Evolutionary conservation across 2,113 vertebrate genomes (phyloP).

Genomic region (Papio anubis): DNA sequence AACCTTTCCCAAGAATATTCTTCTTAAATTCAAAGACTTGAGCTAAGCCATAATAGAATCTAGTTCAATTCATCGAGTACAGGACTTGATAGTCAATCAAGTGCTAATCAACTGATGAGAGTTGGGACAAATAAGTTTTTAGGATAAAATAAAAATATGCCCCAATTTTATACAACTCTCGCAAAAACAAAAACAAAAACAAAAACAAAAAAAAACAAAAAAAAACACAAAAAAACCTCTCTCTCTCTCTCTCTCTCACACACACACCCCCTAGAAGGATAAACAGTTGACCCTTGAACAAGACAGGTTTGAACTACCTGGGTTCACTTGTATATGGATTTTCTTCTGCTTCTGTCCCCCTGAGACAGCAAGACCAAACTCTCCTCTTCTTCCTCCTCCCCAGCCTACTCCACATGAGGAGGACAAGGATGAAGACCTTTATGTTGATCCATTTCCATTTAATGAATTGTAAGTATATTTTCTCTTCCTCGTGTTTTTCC

Average conservation of each 20-base stretch:
- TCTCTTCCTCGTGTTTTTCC: neutral
- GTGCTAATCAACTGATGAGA: neutral
- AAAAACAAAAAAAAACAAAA: neutral
- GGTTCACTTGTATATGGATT: neutral
- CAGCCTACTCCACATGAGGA: neutral
- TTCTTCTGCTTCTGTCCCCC: neutral
- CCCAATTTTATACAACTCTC: neutral
- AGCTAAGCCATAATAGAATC: neutral
- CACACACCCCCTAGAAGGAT: neutral
- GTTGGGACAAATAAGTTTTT: neutral
- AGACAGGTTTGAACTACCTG: neutral
- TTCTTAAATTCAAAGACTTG: slow-evolving; percentile 7
- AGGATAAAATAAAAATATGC: neutral
- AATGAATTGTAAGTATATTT: neutral
- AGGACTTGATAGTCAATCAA: neutral
- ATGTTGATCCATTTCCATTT: neutral
- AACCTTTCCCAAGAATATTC: neutral
- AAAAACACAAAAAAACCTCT: neutral
- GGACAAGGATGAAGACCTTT: neutral
- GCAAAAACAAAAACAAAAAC: neutral
- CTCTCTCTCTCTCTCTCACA: too few species aligned
- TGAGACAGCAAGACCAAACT: neutral
- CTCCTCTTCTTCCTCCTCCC: neutral
- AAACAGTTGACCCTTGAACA: neutral
- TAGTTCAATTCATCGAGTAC: neutral